A percentile compares a stretch with the other conserved stretches of the same genome.
These are phyloP conservation scores for Himalopsyche japonica DNA, from an alignment of 2,888 invertebrate species.

Conservation along the genomic window DNA sequence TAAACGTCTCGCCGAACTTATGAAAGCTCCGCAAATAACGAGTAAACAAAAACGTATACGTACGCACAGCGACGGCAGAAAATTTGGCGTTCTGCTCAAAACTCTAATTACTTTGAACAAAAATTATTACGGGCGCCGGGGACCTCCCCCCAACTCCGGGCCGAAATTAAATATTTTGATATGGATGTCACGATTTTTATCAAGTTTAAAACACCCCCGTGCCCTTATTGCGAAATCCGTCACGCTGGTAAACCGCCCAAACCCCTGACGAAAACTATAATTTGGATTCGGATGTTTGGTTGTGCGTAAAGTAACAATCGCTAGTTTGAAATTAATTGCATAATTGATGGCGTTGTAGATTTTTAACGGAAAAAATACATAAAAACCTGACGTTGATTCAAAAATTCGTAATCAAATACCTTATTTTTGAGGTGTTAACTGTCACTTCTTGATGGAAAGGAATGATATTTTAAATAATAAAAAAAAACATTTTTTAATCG, in stretches of 20 bases:
- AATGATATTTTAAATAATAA: too few relatives aligned
- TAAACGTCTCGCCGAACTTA: conserved; percentile 17
- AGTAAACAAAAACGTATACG: conserved; percentile 30
- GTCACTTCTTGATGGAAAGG: too few relatives aligned
- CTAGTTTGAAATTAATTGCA: too few relatives aligned
- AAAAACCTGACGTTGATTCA: too few relatives aligned
- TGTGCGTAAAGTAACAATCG: too few relatives aligned
- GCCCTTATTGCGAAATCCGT: conserved; percentile 8
- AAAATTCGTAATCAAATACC: too few relatives aligned
- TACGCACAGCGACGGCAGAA: conserved; percentile 10
- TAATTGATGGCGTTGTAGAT: too few relatives aligned
- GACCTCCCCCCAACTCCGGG: background rate
- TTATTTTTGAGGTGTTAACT: too few relatives aligned
- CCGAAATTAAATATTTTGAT: conserved; percentile 33
- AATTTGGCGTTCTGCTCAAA: conserved; percentile 35
- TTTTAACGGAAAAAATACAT: too few relatives aligned
- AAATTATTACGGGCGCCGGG: conserved; percentile 20
- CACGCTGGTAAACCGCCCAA: conserved; percentile 5
- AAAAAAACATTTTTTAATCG: too few relatives aligned
- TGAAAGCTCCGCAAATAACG: conserved; percentile 29
- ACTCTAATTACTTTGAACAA: conserved; percentile 37
- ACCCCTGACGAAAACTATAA: conserved; percentile 10
- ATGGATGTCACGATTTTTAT: conserved; percentile 39
- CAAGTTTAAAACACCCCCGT: conserved; percentile 27
- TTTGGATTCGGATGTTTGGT: background rate